Evolutionary conservation across 2,113 vertebrate species (phyloP).

Genomic region (Leptobrachium ailaonicum): DNA sequence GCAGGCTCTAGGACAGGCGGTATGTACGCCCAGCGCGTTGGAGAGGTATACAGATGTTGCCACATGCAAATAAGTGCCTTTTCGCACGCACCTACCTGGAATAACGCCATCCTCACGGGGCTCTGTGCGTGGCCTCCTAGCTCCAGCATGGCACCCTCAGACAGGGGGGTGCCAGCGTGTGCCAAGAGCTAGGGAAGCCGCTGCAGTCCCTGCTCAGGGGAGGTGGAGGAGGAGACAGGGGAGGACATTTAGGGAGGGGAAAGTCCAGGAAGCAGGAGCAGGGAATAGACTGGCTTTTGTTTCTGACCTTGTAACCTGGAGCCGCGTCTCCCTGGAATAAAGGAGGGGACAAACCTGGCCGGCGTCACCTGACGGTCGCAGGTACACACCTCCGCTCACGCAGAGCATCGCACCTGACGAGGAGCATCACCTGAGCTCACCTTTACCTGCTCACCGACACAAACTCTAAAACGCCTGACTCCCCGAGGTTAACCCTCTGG

Average conservation of each 20-base stretch:
- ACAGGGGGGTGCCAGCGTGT: neutral
- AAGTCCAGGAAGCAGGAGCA: slow-evolving; percentile 56
- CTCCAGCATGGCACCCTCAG: neutral
- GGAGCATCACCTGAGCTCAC: neutral
- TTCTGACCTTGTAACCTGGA: slow-evolving; percentile 46
- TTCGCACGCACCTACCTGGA: neutral
- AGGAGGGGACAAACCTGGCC: slow-evolving; percentile 40
- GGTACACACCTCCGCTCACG: slow-evolving; percentile 34
- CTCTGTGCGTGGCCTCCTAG: neutral
- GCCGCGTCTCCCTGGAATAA: slow-evolving; percentile 21
- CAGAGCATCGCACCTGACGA: neutral
- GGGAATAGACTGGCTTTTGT: slow-evolving; percentile 63
- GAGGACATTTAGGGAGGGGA: slow-evolving; percentile 47
- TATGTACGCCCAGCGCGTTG: too few relatives aligned
- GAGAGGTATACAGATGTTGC: neutral
- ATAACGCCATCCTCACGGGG: accelerated
- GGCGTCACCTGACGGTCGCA: slow-evolving; percentile 20
- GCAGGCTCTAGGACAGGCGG: too few relatives aligned
- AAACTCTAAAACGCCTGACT: too few relatives aligned
- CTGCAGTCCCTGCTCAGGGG: too few relatives aligned
- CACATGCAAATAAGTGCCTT: neutral
- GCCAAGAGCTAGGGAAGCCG: neutral
- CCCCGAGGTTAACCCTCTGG: too few relatives aligned
- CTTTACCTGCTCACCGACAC: neutral
- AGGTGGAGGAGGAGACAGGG: neutral